phyloP scores from a whole-genome alignment of 2,113 vertebrate species.

The Rhinopomastus cyanomelas region DNA sequence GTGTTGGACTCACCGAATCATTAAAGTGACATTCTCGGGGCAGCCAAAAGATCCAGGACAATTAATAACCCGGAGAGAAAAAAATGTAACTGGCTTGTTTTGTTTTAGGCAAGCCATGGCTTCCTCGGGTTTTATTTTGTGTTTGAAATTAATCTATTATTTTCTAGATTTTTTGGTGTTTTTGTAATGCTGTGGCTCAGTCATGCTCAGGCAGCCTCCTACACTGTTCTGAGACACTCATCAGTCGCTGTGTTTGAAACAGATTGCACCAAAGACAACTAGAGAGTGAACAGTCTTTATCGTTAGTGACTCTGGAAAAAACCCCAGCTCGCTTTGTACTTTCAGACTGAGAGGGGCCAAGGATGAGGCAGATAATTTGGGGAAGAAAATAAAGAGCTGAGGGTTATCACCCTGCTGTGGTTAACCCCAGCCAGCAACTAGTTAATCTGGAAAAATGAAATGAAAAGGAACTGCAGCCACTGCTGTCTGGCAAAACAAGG shows the following conservation, averaged over 20 bases:
- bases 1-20: neutral
- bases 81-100: neutral
- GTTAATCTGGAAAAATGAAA: neutral
- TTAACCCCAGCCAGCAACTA: neutral
- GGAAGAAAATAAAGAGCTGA: neutral
- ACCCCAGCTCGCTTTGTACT: neutral
- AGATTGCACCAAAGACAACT: slow-evolving; percentile 49
- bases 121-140: neutral
- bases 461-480: neutral
- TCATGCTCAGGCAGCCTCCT: slow-evolving; percentile 62
- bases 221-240: slow-evolving; percentile 65
- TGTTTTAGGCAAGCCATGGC: neutral
- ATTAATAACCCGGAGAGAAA: slow-evolving; percentile 37
- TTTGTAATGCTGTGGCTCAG: slow-evolving; percentile 18
- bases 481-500: neutral
- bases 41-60: neutral
- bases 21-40: slow-evolving; percentile 25
- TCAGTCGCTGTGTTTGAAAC: slow-evolving; percentile 47
- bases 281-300: slow-evolving; percentile 28
- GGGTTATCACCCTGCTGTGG: neutral
- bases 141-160: neutral
- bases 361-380: neutral
- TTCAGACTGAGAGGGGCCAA: neutral
- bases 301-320: slow-evolving; percentile 38
- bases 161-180: neutral